Conservation (phyloP, 2,888 invertebrate genomes). For the Lordiphosa andalusiaca region DNA sequence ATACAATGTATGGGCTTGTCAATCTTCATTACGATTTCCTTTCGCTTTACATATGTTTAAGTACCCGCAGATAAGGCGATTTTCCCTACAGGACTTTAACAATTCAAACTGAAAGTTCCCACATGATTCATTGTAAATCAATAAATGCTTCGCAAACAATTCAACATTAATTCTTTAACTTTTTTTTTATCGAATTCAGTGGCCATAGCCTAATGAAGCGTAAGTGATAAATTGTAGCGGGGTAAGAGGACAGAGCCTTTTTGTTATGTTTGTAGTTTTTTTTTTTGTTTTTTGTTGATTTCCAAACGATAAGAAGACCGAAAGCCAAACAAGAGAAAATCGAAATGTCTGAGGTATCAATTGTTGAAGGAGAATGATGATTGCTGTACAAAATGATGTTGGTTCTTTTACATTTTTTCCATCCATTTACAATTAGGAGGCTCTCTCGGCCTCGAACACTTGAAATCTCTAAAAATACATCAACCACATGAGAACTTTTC, state of each 20-base stretch:
- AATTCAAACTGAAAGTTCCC: constrained; percentile 49
- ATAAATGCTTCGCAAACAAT: constrained; percentile 15
- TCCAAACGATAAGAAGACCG: constrained; percentile 5
- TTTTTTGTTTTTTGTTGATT: constrained; percentile 15
- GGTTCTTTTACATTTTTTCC: background rate
- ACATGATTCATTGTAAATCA: constrained; percentile 41
- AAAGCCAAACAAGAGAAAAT: constrained; percentile 6
- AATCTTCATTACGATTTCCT: constrained; percentile 57
- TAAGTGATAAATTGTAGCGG: constrained; percentile 48
- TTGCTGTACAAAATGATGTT: background rate
- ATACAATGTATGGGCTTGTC: constrained; percentile 44
- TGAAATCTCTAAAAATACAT: constrained; percentile 13
- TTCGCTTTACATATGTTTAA: constrained; percentile 21
- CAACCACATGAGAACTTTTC: background rate
- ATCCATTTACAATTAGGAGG: constrained; percentile 9
- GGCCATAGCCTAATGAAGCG: constrained; percentile 38
- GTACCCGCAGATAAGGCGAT: constrained; percentile 49
- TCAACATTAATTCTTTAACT: constrained; percentile 29
- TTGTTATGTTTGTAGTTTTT: background rate
- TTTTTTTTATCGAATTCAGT: constrained; percentile 22
- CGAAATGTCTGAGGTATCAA: background rate
- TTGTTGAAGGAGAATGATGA: constrained; percentile 2
- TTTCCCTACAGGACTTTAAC: constrained; percentile 47
- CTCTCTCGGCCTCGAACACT: constrained; percentile 11
- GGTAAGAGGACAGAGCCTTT: background rate